Evolutionary conservation across 2,888 invertebrate genomes (phyloP).

Genomic region (Diadegma fenestrale): DNA sequence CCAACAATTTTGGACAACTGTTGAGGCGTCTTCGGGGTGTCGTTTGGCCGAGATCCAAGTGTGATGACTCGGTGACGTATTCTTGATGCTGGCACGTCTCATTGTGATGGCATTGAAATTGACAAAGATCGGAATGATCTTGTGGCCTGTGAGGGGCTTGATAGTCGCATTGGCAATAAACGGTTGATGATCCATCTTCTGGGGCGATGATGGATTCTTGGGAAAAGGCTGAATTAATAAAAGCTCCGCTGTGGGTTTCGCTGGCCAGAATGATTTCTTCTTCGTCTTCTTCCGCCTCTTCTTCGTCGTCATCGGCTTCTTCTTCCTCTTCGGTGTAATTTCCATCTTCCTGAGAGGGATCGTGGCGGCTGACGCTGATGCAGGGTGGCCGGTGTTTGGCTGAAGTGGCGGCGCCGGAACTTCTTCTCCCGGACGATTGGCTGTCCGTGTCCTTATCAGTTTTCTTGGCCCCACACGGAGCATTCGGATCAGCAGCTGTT

Average conservation of each 20-base stretch:
- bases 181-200: constrained; percentile 28
- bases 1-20: constrained; percentile 76
- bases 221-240: constrained; percentile 77
- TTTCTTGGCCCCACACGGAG: constrained; percentile 47
- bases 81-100: constrained; percentile 69
- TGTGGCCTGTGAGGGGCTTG: constrained; percentile 41
- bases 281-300: constrained; percentile 44
- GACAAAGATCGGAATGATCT: constrained; percentile 72
- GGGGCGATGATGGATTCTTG: constrained; percentile 69
- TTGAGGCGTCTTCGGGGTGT: constrained; percentile 70
- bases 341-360: constrained; percentile 45
- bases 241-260: constrained; percentile 60
- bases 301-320: constrained; percentile 54
- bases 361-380: constrained; percentile 62
- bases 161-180: constrained; percentile 50
- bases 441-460: constrained; percentile 15
- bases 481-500: constrained; percentile 40
- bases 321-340: constrained; percentile 35
- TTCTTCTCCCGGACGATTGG: constrained; percentile 34
- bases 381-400: constrained; percentile 50
- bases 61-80: not conserved
- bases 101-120: constrained; percentile 71
- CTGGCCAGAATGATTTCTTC: constrained; percentile 17
- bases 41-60: constrained; percentile 4
- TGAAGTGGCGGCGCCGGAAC: not conserved